Conservation (phyloP, 2,888 invertebrate genomes). For the Chloromyia formosa region DNA sequence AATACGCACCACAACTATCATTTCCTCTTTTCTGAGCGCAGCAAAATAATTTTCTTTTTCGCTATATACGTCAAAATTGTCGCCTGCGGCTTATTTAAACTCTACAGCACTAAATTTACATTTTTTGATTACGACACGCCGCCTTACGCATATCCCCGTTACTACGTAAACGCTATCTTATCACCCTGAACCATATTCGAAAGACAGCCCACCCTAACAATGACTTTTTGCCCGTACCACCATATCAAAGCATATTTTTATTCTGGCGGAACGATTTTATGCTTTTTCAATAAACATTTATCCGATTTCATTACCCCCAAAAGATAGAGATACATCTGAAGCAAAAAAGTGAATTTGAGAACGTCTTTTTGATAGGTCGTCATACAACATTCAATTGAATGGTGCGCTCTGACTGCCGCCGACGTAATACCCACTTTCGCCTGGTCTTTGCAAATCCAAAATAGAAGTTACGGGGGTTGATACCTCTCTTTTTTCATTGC, state of each 20-base stretch:
- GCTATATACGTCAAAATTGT: background rate
- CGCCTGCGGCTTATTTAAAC: slow-evolving; percentile 29
- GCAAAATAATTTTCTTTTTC: no score
- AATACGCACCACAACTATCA: no score
- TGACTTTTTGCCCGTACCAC: slow-evolving; percentile 5
- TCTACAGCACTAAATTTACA: slow-evolving; percentile 30
- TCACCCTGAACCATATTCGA: slow-evolving; percentile 30
- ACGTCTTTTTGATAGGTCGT: slow-evolving; percentile 40
- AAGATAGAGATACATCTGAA: slow-evolving; percentile 30
- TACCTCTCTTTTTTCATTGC: background rate
- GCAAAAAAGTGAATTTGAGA: slow-evolving; percentile 31
- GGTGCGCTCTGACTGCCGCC: background rate
- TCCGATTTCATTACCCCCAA: slow-evolving; percentile 58
- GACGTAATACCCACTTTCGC: background rate
- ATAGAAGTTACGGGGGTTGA: slow-evolving; percentile 41
- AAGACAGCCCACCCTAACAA: slow-evolving; percentile 17
- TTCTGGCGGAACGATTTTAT: slow-evolving; percentile 66
- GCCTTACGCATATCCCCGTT: slow-evolving; percentile 13
- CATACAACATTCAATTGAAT: slow-evolving; percentile 24
- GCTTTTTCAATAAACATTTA: slow-evolving; percentile 65
- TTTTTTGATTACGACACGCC: slow-evolving; percentile 27
- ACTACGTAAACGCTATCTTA: slow-evolving; percentile 22
- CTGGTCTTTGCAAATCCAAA: background rate
- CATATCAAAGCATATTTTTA: slow-evolving; percentile 65
- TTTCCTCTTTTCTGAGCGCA: no score